Conservation (phyloP, 1,140 invertebrate species). For the Plodia interpunctella region DNA sequence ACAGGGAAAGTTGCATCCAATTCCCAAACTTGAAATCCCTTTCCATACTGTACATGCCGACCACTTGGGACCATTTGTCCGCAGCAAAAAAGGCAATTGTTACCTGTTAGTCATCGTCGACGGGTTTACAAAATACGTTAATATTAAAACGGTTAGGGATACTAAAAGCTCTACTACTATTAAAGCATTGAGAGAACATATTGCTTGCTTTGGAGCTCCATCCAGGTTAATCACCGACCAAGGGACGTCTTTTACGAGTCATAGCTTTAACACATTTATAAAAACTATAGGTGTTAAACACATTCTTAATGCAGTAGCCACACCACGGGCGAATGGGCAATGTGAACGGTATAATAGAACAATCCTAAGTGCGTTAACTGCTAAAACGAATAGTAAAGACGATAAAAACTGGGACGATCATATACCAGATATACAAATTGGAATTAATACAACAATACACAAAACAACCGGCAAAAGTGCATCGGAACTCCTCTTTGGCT, state of each 20-base stretch:
- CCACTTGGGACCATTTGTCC: too few relatives aligned
- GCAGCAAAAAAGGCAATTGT: too few relatives aligned
- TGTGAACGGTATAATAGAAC: conserved; percentile 13
- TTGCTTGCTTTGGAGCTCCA: not conserved
- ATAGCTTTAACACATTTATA: not conserved
- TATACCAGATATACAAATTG: conserved; percentile 11
- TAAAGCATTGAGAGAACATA: not conserved
- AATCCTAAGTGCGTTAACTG: conserved; percentile 4
- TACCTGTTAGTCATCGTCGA: too few relatives aligned
- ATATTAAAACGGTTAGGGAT: too few relatives aligned
- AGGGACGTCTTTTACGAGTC: not conserved
- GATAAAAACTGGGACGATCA: conserved; percentile 11
- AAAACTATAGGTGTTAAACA: not conserved
- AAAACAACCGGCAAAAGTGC: conserved; percentile 12
- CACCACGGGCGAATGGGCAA: not conserved
- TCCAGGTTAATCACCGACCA: not conserved
- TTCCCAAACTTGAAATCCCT: too few relatives aligned
- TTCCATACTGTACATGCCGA: too few relatives aligned
- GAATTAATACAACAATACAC: conserved; percentile 11
- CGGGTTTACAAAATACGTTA: too few relatives aligned
- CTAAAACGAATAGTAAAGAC: not conserved
- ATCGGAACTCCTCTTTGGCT: not conserved
- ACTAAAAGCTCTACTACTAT: not conserved
- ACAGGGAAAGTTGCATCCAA: too few relatives aligned
- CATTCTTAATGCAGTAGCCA: conserved; percentile 3